Conservation (phyloP, 92 coral and sea anemone species). For the Phenganax marumi region DNA sequence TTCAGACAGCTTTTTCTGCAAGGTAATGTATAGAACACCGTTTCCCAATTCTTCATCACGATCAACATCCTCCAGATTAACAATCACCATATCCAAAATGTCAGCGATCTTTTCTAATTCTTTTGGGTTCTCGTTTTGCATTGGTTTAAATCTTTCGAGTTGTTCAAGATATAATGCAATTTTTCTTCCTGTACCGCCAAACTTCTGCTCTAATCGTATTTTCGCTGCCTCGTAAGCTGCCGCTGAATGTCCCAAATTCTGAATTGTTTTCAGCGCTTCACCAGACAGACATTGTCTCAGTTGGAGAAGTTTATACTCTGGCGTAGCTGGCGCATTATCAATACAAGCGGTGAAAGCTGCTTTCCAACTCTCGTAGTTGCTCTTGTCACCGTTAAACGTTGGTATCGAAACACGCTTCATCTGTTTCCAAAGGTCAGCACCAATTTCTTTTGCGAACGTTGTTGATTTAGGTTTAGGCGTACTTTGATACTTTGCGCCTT, state of each 20-base stretch:
- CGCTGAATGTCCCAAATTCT: constrained; percentile 62
- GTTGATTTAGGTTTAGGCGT: constrained; percentile 21
- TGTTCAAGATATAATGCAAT: constrained; percentile 53
- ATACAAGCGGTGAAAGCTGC: constrained; percentile 66
- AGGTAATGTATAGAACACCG: neutral
- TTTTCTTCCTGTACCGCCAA: constrained; percentile 58
- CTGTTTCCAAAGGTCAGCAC: constrained; percentile 65
- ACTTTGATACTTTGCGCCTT: neutral
- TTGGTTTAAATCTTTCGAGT: constrained; percentile 42
- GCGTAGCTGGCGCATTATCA: constrained; percentile 67
- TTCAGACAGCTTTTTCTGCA: constrained; percentile 6
- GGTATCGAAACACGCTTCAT: constrained; percentile 63
- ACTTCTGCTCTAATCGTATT: constrained; percentile 59
- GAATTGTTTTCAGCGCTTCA: constrained; percentile 3
- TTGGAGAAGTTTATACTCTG: constrained; percentile 64
- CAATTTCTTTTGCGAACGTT: constrained; percentile 45
- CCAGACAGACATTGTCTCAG: constrained; percentile 45
- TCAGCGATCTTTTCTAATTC: constrained; percentile 23
- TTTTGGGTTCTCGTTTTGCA: constrained; percentile 51
- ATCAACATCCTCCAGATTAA: constrained; percentile 1
- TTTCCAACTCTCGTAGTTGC: constrained; percentile 61
- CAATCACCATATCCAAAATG: neutral
- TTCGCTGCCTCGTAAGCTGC: constrained; percentile 63
- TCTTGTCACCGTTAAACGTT: constrained; percentile 59
- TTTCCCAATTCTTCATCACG: constrained; percentile 7